Evolutionary conservation across 1,140 invertebrate species (phyloP).

Genomic region (Daktulosphaira vitifoliae): DNA sequence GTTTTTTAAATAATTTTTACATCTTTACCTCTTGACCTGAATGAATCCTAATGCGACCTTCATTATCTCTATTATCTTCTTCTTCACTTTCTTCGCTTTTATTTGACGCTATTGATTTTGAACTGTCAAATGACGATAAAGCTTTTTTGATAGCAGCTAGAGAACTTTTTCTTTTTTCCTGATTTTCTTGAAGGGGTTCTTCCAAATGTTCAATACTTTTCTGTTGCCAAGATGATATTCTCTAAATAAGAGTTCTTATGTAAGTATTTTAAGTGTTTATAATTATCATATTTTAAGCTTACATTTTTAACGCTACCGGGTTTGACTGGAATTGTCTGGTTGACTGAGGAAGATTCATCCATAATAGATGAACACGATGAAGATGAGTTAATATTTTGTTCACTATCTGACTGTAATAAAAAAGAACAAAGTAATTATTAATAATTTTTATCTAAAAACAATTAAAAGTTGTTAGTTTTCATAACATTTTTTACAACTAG

Average conservation of each 20-base stretch:
- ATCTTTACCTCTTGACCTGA: constrained; percentile 72
- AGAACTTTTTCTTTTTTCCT: neutral
- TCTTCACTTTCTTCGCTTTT: constrained; percentile 50
- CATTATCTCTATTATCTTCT: constrained; percentile 52
- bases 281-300: too few relatives aligned
- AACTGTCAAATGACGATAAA: constrained; percentile 3
- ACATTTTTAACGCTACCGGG: constrained; percentile 22
- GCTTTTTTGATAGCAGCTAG: constrained; percentile 5
- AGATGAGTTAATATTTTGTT: too few relatives aligned
- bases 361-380: too few relatives aligned
- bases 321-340: neutral
- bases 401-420: too few relatives aligned
- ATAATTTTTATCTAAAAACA: too few relatives aligned
- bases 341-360: too few relatives aligned
- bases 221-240: constrained; percentile 19
- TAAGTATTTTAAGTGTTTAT: too few relatives aligned
- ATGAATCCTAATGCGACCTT: constrained; percentile 67
- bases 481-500: too few relatives aligned
- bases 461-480: too few relatives aligned
- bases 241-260: too few relatives aligned
- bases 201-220: constrained; percentile 2
- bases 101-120: constrained; percentile 10
- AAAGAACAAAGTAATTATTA: too few relatives aligned
- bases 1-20: too few relatives aligned
- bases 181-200: neutral